Base-by-base conservation (phyloP, 2,888 invertebrate genomes). In the Drosophila kambysellisi region DNA sequence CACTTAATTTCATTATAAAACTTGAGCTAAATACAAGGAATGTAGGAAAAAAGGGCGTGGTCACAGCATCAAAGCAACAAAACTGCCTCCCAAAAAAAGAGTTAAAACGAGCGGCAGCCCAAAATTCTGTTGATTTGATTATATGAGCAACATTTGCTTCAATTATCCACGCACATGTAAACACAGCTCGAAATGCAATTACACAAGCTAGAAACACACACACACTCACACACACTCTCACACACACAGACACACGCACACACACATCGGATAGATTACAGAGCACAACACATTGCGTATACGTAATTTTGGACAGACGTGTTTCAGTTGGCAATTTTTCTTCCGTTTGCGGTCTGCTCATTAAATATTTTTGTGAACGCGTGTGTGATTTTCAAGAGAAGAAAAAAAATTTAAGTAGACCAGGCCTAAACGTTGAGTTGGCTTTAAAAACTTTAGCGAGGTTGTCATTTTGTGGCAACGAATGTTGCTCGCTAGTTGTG, bases 121-220 rank as follows among this genome's bases (percentile, higher is more conserved):
- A 35, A 4, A 7, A 7, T 48, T 37, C 39, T 56, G 70, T 72
- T 82, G 82, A 85, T 89, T 89, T 88, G 89, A 85, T 89, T 84
- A 85, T 78, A 89, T 62, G 89, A 70, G 78, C 88, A 88, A 78
- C 88, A 88, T 89, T 82, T 82, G 73, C 81, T 84, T 76, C 88
- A 85, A 89, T 85, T 85, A 88, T 88, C 88, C 85, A 85, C 89
- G 89, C 88, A 84, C 88, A 88, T 89, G 88, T 85, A 88, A 85
- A 87, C 82, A 84, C 81, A 74, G 74, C 61, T 53, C 51, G 68
- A 87, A 87, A 89, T 84, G 84, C 89, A 84, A 84, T 89, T 84
- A 84, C 83, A 86, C 67, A 70, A 70, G 65, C 52, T 29, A 64
- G 46, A 48, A 48, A 69, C 33, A 53, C 20, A 41, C 43, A 9